Evolutionary conservation across 2,797 vertebrate genomes (phyloP), one percentile per base, ranked within the genome.

Genomic region (Catharus ustulatus): DNA sequence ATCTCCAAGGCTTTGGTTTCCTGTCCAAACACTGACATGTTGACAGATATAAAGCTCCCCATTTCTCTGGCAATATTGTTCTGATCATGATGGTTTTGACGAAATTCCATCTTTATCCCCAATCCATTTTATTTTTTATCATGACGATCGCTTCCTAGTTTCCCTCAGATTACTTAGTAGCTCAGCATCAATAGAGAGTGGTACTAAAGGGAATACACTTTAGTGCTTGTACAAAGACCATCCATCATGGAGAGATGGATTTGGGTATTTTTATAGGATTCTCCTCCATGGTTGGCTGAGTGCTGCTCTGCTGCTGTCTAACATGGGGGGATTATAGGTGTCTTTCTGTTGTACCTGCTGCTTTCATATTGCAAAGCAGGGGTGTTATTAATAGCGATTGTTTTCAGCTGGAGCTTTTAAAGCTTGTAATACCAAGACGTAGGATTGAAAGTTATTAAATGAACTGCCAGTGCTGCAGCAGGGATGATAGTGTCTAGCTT

Each of bases 171-270:
- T 96, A 95, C 95, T 96, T 97, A 93, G 94, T 95, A 95, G 92
- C 93, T 95, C 86, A 95, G 49, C 92, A 90, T 96, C 96, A 93
- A 96, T 95, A 96, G 93, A 95, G 80, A 96, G 90, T 90, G 57
- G 86, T 90, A 95, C 95, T 96, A 97, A 95, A 97, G 96, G 93
- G 94, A 97, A 95, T 96, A 95, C 88, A 95, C 93, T 95, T 95
- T 93, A 96, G 93, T 95, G 96, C 90, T 95, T 90, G 66, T 87
- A 93, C 88, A 96, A 95, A 96, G 94, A 95, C 92, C 55, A 95
- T 96, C 90, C 94, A 95, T 96, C 94, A 95, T 84, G 74, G 59
- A 90, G 90, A 96, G 93, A 95, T 89, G 92, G 90, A 95, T 95
- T 91, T 93, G 86, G 92, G 94, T 97, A 90, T 83, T 97, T 95